Conservation (phyloP, 2,888 invertebrate genomes). For the Eristalis pertinax region DNA sequence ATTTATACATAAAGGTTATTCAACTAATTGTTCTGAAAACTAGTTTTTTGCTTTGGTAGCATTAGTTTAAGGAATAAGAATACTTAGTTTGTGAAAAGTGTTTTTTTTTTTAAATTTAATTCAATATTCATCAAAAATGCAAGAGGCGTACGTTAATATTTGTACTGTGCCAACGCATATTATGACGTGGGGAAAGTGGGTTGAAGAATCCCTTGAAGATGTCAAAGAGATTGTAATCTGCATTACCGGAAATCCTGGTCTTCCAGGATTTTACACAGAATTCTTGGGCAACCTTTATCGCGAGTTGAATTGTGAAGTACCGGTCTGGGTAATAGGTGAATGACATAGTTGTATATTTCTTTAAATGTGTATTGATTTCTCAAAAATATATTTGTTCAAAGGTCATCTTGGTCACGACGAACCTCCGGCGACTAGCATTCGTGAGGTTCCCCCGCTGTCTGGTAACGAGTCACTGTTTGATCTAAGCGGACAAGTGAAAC, state of each 20-base stretch:
- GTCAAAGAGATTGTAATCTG: slow-evolving; percentile 86
- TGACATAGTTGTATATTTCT: background rate
- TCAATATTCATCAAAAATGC: slow-evolving; percentile 74
- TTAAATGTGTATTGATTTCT: slow-evolving; percentile 36
- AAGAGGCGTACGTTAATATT: slow-evolving; percentile 82
- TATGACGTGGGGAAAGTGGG: slow-evolving; percentile 87
- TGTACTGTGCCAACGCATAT: slow-evolving; percentile 88
- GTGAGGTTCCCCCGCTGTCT: slow-evolving; percentile 82
- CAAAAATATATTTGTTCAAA: slow-evolving; percentile 52
- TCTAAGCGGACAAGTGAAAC: slow-evolving; percentile 87
- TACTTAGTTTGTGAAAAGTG: background rate
- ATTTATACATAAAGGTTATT: background rate
- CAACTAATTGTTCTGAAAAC: background rate
- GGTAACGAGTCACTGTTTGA: slow-evolving; percentile 86
- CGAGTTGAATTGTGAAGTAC: slow-evolving; percentile 83
- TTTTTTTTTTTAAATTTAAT: background rate
- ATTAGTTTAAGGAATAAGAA: background rate
- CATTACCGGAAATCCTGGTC: slow-evolving; percentile 94
- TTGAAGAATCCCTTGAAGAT: slow-evolving; percentile 84
- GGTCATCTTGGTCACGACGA: slow-evolving; percentile 92
- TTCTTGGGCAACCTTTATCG: slow-evolving; percentile 87
- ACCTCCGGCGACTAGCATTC: slow-evolving; percentile 83
- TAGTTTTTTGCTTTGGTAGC: background rate
- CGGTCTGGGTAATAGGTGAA: slow-evolving; percentile 90
- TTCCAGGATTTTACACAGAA: slow-evolving; percentile 89